These are phyloP conservation scores for Theretra japonica DNA, from an alignment of 2,888 invertebrate species.

Conservation along the genomic window DNA sequence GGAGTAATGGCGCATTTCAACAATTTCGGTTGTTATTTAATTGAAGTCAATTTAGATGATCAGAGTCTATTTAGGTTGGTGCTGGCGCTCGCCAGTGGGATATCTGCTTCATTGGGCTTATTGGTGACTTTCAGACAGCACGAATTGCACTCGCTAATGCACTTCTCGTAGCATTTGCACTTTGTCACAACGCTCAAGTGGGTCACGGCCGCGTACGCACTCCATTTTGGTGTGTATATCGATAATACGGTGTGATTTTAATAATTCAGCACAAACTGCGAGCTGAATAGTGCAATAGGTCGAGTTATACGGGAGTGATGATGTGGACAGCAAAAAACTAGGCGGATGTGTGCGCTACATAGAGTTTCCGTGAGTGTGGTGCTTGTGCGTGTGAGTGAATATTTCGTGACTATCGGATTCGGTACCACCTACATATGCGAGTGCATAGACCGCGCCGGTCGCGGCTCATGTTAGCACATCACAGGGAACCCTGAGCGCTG, in stretches of 20 bases:
- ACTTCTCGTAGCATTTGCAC: conserved; percentile 76
- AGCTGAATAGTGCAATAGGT: conserved; percentile 6
- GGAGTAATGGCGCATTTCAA: conserved; percentile 85
- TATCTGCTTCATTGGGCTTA: conserved; percentile 85
- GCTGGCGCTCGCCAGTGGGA: conserved; percentile 83
- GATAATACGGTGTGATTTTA: conserved; percentile 1
- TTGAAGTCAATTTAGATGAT: conserved; percentile 86
- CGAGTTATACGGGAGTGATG: conserved; percentile 23
- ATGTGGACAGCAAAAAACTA: conserved; percentile 36
- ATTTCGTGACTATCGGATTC: conserved; percentile 37
- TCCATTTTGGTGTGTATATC: conserved; percentile 2
- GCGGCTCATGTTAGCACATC: background rate
- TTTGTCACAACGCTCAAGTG: conserved; percentile 53
- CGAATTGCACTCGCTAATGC: conserved; percentile 84
- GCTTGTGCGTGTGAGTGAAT: conserved; percentile 37
- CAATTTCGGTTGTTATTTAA: conserved; percentile 86
- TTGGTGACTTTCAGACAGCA: conserved; percentile 85
- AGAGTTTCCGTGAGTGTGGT: conserved; percentile 39
- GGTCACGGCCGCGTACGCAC: conserved; percentile 49
- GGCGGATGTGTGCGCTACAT: conserved; percentile 36
- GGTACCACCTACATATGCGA: conserved; percentile 30
- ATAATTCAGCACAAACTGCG: background rate
- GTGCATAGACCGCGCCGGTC: conserved; percentile 16
- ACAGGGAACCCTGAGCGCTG: background rate
- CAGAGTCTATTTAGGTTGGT: conserved; percentile 85